Base-by-base conservation (phyloP, 35 echinoderm and acorn worm species). In the Lytechinus pictus region DNA sequence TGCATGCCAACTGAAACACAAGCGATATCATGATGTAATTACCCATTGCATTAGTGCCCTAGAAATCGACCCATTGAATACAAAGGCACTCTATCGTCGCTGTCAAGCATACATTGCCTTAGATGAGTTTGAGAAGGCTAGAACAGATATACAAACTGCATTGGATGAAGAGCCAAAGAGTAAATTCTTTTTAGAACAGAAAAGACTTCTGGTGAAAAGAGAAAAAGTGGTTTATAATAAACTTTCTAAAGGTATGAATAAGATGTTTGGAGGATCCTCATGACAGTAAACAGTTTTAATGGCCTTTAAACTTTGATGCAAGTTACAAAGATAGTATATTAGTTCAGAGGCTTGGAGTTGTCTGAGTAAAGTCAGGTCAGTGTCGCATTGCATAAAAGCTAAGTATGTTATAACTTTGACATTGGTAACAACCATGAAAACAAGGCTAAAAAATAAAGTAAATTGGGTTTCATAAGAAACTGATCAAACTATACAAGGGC, bases 221-320 rank as follows among this genome's bases (percentile, higher is more conserved):
- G 95, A 96, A 8, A 98, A 95, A 94, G 7, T 89, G 52, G 89
- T 97, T 28, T 95, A 96, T 91, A 88, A 86, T 29, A 89, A 97
- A n/a, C 97, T 98, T 94, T 96, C 97, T 53, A 92, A 72, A 61
- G 95, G 95, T 11, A 98, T 99, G 98, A 99, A 95, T 91, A 99
- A 99, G 86, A 96, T 99, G 96, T 99, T 99, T 99, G 97, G 97
- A n/a, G 94, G 93, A 94, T 19, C 93, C 9, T 61, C 92, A 90
- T 90, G 27, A 89, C 14, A 19, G 61, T 21, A 19, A n/a, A 19
- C 14, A 71, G 61, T 57, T 57, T n/a, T 8, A 57, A 11, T 57
- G 33, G 33, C 33, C 2, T 44, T 44, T 44, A 44, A 44, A 44
- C 33, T 44, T 44, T 44, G 33, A 1, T 44, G 33, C 33, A 44